Evolutionary conservation across 2,113 vertebrate species (phyloP).

Genomic region (Cephalophus harveyi): DNA sequence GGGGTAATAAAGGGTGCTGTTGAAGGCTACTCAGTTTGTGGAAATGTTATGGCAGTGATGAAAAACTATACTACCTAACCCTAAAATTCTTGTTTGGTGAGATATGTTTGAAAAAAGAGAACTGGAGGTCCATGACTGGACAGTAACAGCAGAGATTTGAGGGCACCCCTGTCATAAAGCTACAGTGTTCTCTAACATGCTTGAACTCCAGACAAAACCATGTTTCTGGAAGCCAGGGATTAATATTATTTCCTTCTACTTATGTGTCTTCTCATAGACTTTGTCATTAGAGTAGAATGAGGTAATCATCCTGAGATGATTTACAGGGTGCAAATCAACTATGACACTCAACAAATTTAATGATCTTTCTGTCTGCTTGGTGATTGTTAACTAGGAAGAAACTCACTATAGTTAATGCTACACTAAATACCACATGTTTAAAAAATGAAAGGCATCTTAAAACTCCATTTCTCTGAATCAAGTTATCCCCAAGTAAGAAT

Average conservation of each 20-base stretch:
- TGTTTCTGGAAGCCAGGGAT: neutral
- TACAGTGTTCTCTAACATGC: neutral
- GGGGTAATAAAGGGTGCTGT: neutral
- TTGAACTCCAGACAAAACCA: constrained; percentile 11
- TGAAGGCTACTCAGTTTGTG: neutral
- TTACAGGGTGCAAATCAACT: neutral
- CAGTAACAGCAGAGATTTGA: neutral
- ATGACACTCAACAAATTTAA: neutral
- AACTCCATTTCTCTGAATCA: neutral
- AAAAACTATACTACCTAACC: neutral
- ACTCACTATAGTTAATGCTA: neutral
- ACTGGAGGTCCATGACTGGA: neutral
- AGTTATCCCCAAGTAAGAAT: neutral
- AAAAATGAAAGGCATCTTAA: neutral
- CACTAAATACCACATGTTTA: neutral
- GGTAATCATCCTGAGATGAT: neutral
- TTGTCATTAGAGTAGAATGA: neutral
- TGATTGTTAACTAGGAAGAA: neutral
- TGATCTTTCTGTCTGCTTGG: neutral
- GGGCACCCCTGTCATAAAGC: neutral
- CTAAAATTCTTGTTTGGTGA: neutral
- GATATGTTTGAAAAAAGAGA: neutral
- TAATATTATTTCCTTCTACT: neutral
- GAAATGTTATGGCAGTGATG: neutral
- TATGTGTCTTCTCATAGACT: neutral